Conservation (phyloP, 2,113 vertebrate genomes). For the Procapra przewalskii region DNA sequence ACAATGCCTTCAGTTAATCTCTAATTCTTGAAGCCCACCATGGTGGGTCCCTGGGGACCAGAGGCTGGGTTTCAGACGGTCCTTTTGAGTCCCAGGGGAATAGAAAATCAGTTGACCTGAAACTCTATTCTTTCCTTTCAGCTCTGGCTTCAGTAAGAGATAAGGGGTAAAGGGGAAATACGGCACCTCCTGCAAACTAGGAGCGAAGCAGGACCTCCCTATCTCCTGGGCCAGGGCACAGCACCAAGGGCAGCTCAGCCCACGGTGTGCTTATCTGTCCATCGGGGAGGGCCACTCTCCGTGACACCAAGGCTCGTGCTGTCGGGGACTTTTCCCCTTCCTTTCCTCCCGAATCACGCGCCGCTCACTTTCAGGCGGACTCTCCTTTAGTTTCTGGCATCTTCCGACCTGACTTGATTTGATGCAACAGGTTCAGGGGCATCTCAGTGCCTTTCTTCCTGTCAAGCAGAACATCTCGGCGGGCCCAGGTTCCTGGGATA, state of each 20-base stretch:
- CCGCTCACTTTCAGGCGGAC: neutral
- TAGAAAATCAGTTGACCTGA: neutral
- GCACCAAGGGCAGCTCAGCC: neutral
- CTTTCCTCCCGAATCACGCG: neutral
- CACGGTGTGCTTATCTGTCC: fast-evolving
- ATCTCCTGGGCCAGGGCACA: neutral
- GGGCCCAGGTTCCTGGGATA: neutral
- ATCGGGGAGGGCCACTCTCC: neutral
- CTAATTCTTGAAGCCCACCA: neutral
- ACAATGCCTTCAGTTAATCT: neutral
- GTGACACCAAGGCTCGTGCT: no score
- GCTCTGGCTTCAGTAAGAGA: neutral
- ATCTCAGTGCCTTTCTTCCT: neutral
- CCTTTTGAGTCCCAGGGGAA: neutral
- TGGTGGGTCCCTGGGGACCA: neutral
- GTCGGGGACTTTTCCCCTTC: neutral
- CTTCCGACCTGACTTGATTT: neutral
- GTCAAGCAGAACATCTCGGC: neutral
- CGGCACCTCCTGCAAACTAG: neutral
- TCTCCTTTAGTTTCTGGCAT: neutral
- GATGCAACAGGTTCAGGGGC: neutral
- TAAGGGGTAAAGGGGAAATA: neutral
- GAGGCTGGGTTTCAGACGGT: neutral
- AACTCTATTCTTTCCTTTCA: neutral
- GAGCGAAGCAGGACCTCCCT: neutral